Percentiles rank a stretch among this genome's conserved stretches.
These are phyloP conservation scores for Jordanella pulchra DNA, from an alignment of 2,797 vertebrate species.

Conservation along the genomic window DNA sequence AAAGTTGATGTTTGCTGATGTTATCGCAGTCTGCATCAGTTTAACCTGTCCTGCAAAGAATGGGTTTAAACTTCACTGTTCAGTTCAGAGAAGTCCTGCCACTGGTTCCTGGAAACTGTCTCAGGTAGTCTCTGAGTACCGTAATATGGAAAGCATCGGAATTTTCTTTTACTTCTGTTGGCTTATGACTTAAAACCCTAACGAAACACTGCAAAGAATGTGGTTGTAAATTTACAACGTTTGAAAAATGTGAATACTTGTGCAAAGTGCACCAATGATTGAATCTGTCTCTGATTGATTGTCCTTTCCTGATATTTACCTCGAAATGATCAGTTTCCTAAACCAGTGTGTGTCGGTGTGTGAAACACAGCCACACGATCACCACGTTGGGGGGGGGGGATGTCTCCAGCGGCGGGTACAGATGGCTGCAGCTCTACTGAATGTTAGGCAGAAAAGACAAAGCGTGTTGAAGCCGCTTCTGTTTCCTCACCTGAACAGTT, in stretches of 20 bases:
- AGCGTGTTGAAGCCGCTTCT: slow-evolving; percentile 13
- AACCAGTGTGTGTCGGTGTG: neutral
- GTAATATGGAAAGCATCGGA: neutral
- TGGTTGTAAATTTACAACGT: no score
- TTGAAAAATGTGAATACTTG: no score
- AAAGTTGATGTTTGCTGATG: neutral
- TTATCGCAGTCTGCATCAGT: neutral
- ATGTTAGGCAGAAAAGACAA: slow-evolving; percentile 32
- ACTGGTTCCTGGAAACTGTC: no score
- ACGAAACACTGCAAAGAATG: neutral
- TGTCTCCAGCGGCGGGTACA: slow-evolving; percentile 52
- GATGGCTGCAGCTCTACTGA: slow-evolving; percentile 41
- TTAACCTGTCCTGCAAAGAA: neutral
- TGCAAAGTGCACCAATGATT: neutral
- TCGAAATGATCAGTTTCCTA: neutral
- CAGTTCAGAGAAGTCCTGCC: no score
- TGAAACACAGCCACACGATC: slow-evolving; percentile 19
- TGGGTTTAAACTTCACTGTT: neutral
- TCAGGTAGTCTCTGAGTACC: neutral
- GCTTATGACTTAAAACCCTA: neutral
- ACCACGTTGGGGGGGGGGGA: slow-evolving; percentile 47
- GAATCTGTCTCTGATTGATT: neutral
- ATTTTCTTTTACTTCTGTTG: neutral
- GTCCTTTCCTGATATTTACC: neutral
- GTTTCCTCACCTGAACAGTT: slow-evolving; percentile 19